Conservation (phyloP, 2,113 vertebrate genomes). For the Otis tarda region DNA sequence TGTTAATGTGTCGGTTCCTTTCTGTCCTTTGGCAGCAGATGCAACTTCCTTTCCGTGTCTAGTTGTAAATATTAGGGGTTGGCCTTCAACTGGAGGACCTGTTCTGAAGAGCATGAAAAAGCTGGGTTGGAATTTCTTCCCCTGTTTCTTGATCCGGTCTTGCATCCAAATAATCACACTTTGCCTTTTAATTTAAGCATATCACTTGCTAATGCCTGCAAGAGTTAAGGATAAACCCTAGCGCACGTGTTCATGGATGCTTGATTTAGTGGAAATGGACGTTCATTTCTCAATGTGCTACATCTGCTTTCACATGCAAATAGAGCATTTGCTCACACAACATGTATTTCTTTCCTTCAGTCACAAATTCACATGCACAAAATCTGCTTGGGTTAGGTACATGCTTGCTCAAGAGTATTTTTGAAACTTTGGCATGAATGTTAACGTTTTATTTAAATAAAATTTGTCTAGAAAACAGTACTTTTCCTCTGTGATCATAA, state of each 20-base stretch:
- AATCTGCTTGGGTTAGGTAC: background rate
- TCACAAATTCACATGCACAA: background rate
- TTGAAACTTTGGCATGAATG: background rate
- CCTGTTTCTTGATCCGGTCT: background rate
- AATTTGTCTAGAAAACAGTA: background rate
- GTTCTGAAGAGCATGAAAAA: background rate
- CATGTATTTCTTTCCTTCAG: background rate
- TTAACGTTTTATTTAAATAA: background rate
- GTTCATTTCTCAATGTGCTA: background rate
- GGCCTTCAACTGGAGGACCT: background rate
- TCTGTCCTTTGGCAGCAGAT: slow-evolving; percentile 10
- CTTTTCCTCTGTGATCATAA: background rate
- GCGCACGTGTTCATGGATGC: background rate
- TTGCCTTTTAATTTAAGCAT: background rate
- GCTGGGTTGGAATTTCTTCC: background rate
- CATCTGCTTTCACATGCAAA: background rate
- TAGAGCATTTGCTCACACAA: background rate
- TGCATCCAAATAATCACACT: background rate
- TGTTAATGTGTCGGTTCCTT: background rate
- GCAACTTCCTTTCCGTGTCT: background rate
- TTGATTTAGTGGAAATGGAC: background rate
- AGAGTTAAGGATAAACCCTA: background rate
- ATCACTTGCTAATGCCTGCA: background rate
- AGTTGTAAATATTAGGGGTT: background rate
- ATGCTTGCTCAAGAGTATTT: background rate